Conservation (phyloP, 2,888 invertebrate genomes). For the Hermaeophaga mercurialis region DNA sequence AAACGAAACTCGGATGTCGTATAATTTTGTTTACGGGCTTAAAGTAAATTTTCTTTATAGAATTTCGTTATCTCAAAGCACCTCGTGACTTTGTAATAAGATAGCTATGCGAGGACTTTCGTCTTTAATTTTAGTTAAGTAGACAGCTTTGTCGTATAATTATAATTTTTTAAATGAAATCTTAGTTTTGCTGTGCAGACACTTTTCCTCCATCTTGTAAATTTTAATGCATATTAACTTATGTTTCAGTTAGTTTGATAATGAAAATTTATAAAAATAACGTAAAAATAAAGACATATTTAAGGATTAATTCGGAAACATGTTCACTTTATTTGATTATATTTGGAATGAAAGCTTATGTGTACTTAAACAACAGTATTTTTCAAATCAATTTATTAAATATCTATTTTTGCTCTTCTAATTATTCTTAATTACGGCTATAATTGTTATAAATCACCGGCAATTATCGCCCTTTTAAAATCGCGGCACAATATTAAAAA, state of each 20-base stretch:
- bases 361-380: too few species aligned
- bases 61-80: conserved; percentile 16
- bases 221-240: too few species aligned
- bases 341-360: too few species aligned
- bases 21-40: conserved; percentile 10
- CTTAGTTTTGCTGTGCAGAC: too few species aligned
- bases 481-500: conserved; percentile 23
- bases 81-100: conserved; percentile 9
- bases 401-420: too few species aligned
- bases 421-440: conserved; percentile 16
- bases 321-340: too few species aligned
- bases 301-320: too few species aligned
- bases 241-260: too few species aligned
- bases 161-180: conserved; percentile 3
- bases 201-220: too few species aligned
- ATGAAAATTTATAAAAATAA: too few species aligned
- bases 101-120: conserved; percentile 1
- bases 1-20: not conserved
- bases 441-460: conserved; percentile 24
- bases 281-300: too few species aligned
- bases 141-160: not conserved
- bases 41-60: conserved; percentile 17
- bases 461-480: conserved; percentile 20
- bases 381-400: too few species aligned
- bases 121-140: conserved; percentile 4